Conservation (phyloP, 2,888 invertebrate species). For the Polietes domitor region DNA sequence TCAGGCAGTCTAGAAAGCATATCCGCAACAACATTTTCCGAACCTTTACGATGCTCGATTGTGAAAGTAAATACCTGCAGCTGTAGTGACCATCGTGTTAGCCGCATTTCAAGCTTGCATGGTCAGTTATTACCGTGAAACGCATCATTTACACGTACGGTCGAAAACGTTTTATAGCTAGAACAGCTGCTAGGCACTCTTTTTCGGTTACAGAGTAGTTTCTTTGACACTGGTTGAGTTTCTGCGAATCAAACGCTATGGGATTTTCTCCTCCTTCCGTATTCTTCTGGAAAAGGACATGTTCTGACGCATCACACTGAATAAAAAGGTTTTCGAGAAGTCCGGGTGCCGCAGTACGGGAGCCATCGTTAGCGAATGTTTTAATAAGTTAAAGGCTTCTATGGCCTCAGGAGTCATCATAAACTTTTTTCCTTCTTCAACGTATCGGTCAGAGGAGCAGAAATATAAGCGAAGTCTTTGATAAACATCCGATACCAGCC, state of each 20-base stretch:
- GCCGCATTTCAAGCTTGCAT: not conserved
- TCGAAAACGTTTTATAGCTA: too few species aligned
- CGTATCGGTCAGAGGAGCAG: slow-evolving; percentile 14
- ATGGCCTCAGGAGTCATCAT: slow-evolving; percentile 31
- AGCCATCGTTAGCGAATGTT: slow-evolving; percentile 45
- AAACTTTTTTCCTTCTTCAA: slow-evolving; percentile 52
- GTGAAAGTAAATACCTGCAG: not conserved
- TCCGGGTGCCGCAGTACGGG: slow-evolving; percentile 56
- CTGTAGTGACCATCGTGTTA: not conserved
- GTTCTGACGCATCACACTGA: slow-evolving; percentile 60
- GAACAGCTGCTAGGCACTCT: not conserved
- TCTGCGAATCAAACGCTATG: not conserved
- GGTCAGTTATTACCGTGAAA: not conserved
- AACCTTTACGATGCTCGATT: not conserved
- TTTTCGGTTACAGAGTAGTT: not conserved
- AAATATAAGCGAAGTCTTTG: slow-evolving; percentile 2
- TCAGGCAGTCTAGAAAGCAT: not conserved
- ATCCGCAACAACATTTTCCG: not conserved
- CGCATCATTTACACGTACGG: too few species aligned
- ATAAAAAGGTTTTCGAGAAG: slow-evolving; percentile 56
- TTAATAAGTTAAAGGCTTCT: slow-evolving; percentile 41
- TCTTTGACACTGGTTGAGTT: not conserved
- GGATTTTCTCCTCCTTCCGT: not conserved
- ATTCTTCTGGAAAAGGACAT: slow-evolving; percentile 52
- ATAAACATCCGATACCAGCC: slow-evolving; percentile 31